Evolutionary conservation across 2,113 vertebrate genomes (phyloP), one percentile per base, ranked within the genome.

Genomic region (Carassius carassius): DNA sequence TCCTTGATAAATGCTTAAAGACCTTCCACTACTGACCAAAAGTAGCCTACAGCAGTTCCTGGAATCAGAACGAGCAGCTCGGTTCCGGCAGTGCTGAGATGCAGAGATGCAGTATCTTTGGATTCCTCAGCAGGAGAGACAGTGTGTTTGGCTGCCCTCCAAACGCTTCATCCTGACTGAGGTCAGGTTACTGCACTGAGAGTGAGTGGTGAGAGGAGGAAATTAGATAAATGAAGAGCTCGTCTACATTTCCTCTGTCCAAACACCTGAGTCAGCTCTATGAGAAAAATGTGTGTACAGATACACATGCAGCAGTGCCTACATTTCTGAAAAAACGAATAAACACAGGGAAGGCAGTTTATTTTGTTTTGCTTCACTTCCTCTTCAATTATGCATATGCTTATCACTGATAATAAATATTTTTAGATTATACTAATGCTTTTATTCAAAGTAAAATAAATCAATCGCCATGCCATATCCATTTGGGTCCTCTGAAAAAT

Each of bases 181-280:
- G 70, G 76, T 90, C 83, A 82, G 60, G 62, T 90, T 90, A 85
- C 89, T 21, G 70, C 79, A 49, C 80, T 21, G 54, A 51, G 35
- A 78, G 67, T 65, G 76, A 44, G 58, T 58, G 74, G 75, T 49
- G 37, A 69, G 37, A 63, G 17, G 58, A 60, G 73, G 73, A 85
- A 83, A 87, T 85, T 77, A 79, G 81, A 77, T 81, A 86, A 89
- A 88, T 86, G 35, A 88, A 67, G 54, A 88, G 65, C 77, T 10
- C 12, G 56, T 77, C 29, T 69, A 56, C 77, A 81, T 74, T 81
- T 82, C 83, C 79, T 54, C 69, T 60, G 44, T 85, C 23, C 41
- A 65, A 85, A 73, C 25, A 69, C 62, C 86, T 78, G 87, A 85
- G 81, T 84, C 82, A 87, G 83, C 81, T 62, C 65, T 82, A 41